Evolutionary conservation across 1,140 invertebrate genomes (phyloP), one percentile per base, ranked within the genome.

Genomic region (Drosophila kurseongensis): DNA sequence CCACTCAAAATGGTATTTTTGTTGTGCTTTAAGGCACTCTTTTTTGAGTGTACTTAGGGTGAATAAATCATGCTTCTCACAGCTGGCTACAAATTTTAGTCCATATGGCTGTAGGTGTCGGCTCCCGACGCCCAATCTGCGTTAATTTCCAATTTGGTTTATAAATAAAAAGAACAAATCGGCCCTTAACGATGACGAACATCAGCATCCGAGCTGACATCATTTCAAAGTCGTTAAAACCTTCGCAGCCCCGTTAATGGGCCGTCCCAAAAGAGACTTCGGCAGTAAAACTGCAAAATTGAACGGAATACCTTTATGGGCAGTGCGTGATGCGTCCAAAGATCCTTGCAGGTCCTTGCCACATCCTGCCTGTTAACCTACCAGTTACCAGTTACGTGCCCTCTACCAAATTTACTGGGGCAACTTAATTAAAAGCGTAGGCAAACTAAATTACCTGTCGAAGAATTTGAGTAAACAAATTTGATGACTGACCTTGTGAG

Each of bases 71-170:
- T 54, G 73, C 52, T 63, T 54, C 42, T 50, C 36, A 40, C 50
- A 75, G 61, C 73, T 75, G 61, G 73, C 32, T 66, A 47, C 29
- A 57, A 62, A 51, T 62, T 44, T 50, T 36, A 47, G 60, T 65
- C 73, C 73, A 75, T 75, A 75, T 75, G 73, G 72, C 61, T 66
- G 60, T 41, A 75, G 72, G 71, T 75, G 72, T 73, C n/a, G 68
- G 41, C 57, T 58, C 45, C 67, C 50, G 32, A 14, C 14, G 60
- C 73, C 54, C 72, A 75, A 75, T 75, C 73, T 75, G 52, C 44
- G 72, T 75, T 75, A 75, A 75, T 74, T 73, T 55, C 41, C 69
- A 74, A 74, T 75, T 75, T 75, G 73, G 73, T 75, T 75, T 75
- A 75, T 75, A 75, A 75, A 75, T 75, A 75, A 75, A 75, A 41